Conservation (phyloP, 2,797 vertebrate genomes). For the Tragelaphus eurycerus region DNA sequence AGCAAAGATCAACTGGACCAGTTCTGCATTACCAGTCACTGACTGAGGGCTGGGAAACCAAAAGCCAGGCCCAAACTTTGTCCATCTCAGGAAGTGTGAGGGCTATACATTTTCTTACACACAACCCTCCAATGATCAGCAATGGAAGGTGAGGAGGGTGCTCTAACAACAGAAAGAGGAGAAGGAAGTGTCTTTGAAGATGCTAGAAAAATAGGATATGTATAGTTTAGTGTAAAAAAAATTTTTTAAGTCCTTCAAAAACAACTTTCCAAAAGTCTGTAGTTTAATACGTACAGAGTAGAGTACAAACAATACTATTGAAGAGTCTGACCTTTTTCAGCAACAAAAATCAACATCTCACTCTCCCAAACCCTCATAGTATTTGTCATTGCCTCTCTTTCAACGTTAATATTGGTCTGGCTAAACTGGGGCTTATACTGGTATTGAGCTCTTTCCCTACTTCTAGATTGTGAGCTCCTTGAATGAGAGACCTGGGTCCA, state of each 20-base stretch:
- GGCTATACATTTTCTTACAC: fast-evolving
- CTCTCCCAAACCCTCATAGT: background rate
- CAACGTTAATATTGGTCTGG: background rate
- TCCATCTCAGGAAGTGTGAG: background rate
- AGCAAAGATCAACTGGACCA: background rate
- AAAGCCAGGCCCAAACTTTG: background rate
- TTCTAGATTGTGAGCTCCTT: background rate
- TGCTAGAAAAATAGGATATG: background rate
- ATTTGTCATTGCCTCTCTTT: background rate
- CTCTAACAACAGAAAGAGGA: background rate
- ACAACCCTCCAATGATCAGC: background rate
- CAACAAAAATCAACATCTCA: background rate
- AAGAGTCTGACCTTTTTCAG: background rate
- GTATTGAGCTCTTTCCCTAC: background rate
- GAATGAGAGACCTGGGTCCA: background rate
- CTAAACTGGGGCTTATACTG: background rate
- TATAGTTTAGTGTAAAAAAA: background rate
- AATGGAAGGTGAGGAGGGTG: background rate
- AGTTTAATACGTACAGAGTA: background rate
- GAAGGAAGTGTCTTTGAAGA: background rate
- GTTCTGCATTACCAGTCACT: background rate
- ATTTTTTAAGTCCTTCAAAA: background rate
- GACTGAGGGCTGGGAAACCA: background rate
- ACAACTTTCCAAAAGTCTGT: background rate
- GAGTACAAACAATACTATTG: background rate